Evolutionary conservation across 1,140 invertebrate species (phyloP).

Genomic region (Drosophila arawakana): DNA sequence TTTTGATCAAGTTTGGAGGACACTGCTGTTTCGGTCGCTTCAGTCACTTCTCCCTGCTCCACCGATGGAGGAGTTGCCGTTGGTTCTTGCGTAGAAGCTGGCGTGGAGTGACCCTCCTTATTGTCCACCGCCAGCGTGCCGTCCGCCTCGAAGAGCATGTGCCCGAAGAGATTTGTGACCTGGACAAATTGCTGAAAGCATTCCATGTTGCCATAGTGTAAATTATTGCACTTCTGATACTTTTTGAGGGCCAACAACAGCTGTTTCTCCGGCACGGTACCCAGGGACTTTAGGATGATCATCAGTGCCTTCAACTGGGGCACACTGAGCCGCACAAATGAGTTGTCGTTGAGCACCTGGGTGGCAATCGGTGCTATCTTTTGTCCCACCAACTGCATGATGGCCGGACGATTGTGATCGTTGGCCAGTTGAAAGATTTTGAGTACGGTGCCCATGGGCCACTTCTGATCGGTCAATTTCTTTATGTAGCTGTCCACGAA

Average conservation of each 20-base stretch:
- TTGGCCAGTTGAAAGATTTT: conserved; percentile 56
- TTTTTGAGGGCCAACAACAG: conserved; percentile 40
- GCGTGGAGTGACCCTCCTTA: background rate
- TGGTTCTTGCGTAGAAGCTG: too few relatives aligned
- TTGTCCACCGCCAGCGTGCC: conserved; percentile 37
- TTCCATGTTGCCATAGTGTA: conserved; percentile 50
- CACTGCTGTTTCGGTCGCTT: background rate
- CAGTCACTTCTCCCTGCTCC: background rate
- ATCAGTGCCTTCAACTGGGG: conserved; percentile 44
- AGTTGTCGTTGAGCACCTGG: conserved; percentile 44
- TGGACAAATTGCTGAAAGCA: conserved; percentile 55
- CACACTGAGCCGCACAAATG: conserved; percentile 40
- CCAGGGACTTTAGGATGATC: conserved; percentile 31
- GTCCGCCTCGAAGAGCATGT: conserved; percentile 43
- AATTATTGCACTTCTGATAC: conserved; percentile 50
- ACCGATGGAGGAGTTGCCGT: background rate
- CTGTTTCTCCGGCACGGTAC: conserved; percentile 25
- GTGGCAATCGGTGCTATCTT: conserved; percentile 54
- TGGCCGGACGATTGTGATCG: conserved; percentile 13
- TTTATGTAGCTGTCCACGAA: conserved; percentile 49
- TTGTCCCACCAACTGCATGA: conserved; percentile 50
- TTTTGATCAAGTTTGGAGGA: background rate
- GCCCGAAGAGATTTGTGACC: conserved; percentile 36
- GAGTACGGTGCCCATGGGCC: conserved; percentile 49
- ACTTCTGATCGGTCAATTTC: conserved; percentile 41